Evolutionary conservation across 2,113 vertebrate species (phyloP).

Genomic region (Channa argus): DNA sequence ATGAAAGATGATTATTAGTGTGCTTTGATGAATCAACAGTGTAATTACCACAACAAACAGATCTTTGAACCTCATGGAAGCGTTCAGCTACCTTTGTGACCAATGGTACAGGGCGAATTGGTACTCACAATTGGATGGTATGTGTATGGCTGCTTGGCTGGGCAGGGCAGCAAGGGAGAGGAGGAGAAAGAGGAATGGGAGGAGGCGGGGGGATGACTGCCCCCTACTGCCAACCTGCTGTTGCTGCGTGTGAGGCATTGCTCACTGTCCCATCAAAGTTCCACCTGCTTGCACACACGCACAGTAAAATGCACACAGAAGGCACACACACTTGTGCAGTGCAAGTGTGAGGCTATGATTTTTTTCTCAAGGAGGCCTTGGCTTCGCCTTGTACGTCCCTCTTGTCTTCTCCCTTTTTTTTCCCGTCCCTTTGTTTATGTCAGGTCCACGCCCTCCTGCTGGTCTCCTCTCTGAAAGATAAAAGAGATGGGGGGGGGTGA

Average conservation of each 20-base stretch:
- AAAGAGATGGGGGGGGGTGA: conserved; percentile 34
- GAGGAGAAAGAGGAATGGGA: conserved; percentile 68
- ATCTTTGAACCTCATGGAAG: conserved; percentile 57
- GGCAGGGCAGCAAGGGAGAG: conserved; percentile 61
- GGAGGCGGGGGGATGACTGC: conserved; percentile 69
- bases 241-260: conserved; percentile 82
- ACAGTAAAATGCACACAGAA: conserved; percentile 50
- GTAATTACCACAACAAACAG: conserved; percentile 70
- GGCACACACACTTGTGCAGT: conserved; percentile 44
- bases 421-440: conserved; percentile 33
- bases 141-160: conserved; percentile 79
- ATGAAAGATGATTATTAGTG: conserved; percentile 57
- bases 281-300: conserved; percentile 78
- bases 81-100: conserved; percentile 31
- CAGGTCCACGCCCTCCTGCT: conserved; percentile 77
- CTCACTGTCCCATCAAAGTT: conserved; percentile 84
- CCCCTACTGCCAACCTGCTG: conserved; percentile 85
- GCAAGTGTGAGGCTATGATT: conserved; percentile 48
- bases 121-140: conserved; percentile 85
- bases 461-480: conserved; percentile 67
- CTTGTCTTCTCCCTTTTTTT: conserved; percentile 25
- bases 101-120: conserved; percentile 26
- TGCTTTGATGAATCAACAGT: conserved; percentile 68
- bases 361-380: conserved; percentile 14
- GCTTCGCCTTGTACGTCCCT: conserved; percentile 33